Conservation (phyloP, 2,888 invertebrate genomes). For the Acanthococcus lagerstroemiae region DNA sequence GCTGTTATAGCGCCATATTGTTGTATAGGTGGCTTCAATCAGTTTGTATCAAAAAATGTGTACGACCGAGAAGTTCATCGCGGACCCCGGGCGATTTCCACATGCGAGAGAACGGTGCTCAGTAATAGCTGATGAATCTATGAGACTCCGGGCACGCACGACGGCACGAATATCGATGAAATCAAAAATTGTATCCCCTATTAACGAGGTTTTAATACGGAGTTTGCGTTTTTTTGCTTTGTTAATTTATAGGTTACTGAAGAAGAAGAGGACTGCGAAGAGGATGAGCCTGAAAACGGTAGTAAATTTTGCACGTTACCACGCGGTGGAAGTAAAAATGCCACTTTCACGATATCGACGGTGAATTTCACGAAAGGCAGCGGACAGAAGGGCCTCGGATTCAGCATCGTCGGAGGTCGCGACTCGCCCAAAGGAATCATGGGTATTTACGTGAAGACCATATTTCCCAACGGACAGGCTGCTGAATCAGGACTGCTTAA, state of each 20-base stretch:
- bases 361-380: constrained; percentile 67
- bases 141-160: too few species aligned
- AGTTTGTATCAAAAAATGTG: too few species aligned
- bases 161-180: too few species aligned
- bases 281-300: constrained; percentile 47
- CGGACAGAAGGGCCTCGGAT: constrained; percentile 74
- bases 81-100: too few species aligned
- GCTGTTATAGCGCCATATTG: too few species aligned
- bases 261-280: constrained; percentile 42
- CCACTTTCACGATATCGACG: constrained; percentile 47
- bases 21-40: too few species aligned
- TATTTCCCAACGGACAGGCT: constrained; percentile 75
- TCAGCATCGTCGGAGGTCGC: constrained; percentile 78
- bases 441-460: constrained; percentile 80
- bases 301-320: constrained; percentile 52
- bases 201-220: too few species aligned
- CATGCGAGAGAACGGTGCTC: too few species aligned
- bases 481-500: constrained; percentile 65
- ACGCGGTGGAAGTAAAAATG: constrained; percentile 45
- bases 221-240: too few species aligned
- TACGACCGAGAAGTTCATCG: too few species aligned
- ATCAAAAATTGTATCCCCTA: too few species aligned
- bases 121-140: too few species aligned
- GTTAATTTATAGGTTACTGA: neutral
- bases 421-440: constrained; percentile 77